A percentile compares a stretch with the other conserved stretches of the same genome.
Evolutionary conservation across 2,113 vertebrate genomes (phyloP).

Genomic region (Macrotus californicus): DNA sequence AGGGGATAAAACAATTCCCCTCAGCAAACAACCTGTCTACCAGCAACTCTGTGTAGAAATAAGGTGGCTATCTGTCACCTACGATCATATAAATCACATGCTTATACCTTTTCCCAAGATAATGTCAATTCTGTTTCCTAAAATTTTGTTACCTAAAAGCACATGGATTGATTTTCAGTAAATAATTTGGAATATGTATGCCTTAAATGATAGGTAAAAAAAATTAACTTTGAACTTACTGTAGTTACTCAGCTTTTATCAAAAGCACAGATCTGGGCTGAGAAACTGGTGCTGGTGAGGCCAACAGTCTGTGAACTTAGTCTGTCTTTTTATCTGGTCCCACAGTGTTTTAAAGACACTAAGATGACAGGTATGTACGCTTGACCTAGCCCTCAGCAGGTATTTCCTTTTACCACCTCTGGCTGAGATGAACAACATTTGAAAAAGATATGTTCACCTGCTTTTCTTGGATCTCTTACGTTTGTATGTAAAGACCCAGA

Average conservation of each 20-base stretch:
- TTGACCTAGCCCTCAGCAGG: neutral
- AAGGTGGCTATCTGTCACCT: neutral
- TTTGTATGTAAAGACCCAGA: neutral
- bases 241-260: neutral
- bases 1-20: neutral
- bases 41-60: neutral
- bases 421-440: neutral
- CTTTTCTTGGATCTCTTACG: conserved; percentile 28
- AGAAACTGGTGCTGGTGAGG: neutral
- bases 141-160: neutral
- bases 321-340: neutral
- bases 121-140: neutral
- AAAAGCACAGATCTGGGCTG: neutral
- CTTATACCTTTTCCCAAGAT: neutral
- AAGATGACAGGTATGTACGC: neutral
- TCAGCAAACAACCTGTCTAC: neutral
- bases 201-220: neutral
- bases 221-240: neutral
- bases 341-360: neutral
- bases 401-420: neutral
- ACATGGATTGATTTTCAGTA: neutral
- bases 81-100: neutral
- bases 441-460: neutral
- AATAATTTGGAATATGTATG: neutral
- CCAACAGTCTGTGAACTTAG: neutral